These are phyloP conservation scores for Embidobia sp. DNA, from an alignment of 2,888 invertebrate genomes.

Conservation along the genomic window DNA sequence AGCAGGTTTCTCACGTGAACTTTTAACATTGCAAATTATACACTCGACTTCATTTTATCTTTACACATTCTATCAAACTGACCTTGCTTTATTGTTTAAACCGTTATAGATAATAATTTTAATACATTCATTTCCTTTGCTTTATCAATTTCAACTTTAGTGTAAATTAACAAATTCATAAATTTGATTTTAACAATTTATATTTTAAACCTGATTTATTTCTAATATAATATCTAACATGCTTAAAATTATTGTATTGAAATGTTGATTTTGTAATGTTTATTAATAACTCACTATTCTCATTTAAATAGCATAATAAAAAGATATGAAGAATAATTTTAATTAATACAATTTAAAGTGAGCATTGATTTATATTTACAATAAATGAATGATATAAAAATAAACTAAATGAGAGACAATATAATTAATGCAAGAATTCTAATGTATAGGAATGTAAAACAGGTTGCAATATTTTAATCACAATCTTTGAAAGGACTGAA, in stretches of 20 bases:
- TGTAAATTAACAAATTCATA: background rate
- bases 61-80: background rate
- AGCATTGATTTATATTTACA: no score
- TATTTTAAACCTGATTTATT: no score
- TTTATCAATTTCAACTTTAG: conserved; percentile 1
- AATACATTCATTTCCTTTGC: conserved; percentile 11
- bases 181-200: no score
- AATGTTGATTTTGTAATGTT: no score
- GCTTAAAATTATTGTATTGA: no score
- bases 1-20: background rate
- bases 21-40: conserved; percentile 13
- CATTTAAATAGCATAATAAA: no score
- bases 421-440: conserved; percentile 22
- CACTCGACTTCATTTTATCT: background rate
- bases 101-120: conserved; percentile 3
- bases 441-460: conserved; percentile 19
- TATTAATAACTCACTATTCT: no score
- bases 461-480: conserved; percentile 15
- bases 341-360: no score
- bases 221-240: no score
- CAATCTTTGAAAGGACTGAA: conserved; percentile 17
- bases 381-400: no score
- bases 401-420: no score
- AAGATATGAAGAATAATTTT: no score
- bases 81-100: conserved; percentile 12